Conservation (phyloP, 2,888 invertebrate species). For the Amphiduros pacificus region DNA sequence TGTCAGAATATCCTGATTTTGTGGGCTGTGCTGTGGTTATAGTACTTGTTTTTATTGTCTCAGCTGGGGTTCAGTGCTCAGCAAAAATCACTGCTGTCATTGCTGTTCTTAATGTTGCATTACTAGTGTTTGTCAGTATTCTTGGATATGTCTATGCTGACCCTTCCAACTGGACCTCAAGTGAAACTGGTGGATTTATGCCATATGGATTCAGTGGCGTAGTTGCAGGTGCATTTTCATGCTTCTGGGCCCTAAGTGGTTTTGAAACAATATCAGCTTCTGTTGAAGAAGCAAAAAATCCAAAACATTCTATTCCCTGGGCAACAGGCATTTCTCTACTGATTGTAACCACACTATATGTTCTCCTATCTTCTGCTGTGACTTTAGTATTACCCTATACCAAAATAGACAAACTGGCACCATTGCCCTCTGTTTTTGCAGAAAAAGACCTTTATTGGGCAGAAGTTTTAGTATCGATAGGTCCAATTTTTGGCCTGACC, state of each 20-base stretch:
- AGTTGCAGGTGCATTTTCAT: conserved; percentile 51
- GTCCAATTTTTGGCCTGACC: conserved; percentile 53
- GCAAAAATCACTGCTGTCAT: conserved; percentile 58
- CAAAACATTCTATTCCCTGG: conserved; percentile 56
- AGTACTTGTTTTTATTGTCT: conserved; percentile 62
- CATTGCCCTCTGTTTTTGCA: conserved; percentile 53
- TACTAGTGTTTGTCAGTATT: conserved; percentile 57
- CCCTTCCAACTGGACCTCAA: conserved; percentile 75
- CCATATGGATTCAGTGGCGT: conserved; percentile 59
- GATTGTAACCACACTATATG: conserved; percentile 26
- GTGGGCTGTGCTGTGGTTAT: conserved; percentile 55
- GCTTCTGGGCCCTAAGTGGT: conserved; percentile 60
- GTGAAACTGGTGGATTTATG: conserved; percentile 55
- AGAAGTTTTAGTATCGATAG: conserved; percentile 51
- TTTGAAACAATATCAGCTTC: conserved; percentile 61
- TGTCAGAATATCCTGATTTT: conserved; percentile 55
- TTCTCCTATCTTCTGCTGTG: conserved; percentile 4
- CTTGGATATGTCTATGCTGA: conserved; percentile 87
- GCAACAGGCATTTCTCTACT: conserved; percentile 42
- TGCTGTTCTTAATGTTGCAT: conserved; percentile 55
- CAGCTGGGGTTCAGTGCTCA: conserved; percentile 57
- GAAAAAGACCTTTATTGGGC: conserved; percentile 48
- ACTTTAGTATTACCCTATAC: conserved; percentile 33
- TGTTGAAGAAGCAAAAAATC: conserved; percentile 58
- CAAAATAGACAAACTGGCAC: conserved; percentile 44